Evolutionary conservation across 2,888 invertebrate genomes (phyloP), one percentile per base, ranked within the genome.

Genomic region (Zhuqinia jingwanae): DNA sequence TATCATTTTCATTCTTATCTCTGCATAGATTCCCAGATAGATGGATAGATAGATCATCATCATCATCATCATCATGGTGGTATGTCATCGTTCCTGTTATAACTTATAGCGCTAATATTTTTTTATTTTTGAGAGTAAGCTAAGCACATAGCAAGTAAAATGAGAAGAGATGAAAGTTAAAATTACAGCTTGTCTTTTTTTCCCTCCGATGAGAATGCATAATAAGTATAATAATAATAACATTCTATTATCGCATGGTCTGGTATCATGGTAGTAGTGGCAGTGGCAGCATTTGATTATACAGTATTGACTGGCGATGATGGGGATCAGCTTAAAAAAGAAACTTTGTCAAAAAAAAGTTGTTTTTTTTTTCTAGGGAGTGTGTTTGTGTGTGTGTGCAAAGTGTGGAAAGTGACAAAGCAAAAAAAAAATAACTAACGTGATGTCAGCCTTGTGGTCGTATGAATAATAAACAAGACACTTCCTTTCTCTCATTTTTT

Each of bases 381-480:
- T n/a, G 15, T 73, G 53, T 13, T 20, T 36, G 53, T 56, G 15
- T 50, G 53, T 50, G 22, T 25, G 68, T 47, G 10, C 45, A 45
- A 70, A 70, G 45, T 36, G 36, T 36, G 36, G 36, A 75, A 75
- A 75, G 20, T 75, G 75, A 36, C 56, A 75, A 53, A 56, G 75
- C 30, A 75, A 36, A 56, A 15, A 53, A 56, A n/a, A 56, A 15
- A 53, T 30, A n/a, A 17, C 20, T 22, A 13, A 47, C 70, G n/a
- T n/a, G 50, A n/a, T 13, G n/a, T n/a, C 5, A 30, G 13, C n/a
- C 63, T n/a, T 75, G 73, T 73, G 73, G 27, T 73, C 27, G 27
- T 73, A 73, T 73, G 73, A 73, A 73, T 73, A 73, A 73, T 73
- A 50, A 73, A 50, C 53, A 73, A 27, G 22, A 68, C 42, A 22